Conservation (phyloP, 2,888 invertebrate genomes). For the Leptinotarsa tumamoca region DNA sequence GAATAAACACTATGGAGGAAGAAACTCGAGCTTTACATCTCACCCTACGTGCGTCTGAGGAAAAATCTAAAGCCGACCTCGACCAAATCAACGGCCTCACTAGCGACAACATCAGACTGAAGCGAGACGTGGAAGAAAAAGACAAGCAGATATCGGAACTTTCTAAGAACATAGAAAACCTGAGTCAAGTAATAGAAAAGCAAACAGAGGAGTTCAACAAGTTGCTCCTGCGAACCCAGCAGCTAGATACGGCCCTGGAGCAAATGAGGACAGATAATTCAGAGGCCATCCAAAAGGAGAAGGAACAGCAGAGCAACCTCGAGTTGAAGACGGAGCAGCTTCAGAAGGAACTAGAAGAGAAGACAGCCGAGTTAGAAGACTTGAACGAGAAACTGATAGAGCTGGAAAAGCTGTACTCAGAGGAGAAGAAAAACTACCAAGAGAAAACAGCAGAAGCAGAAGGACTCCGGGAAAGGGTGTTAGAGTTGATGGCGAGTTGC, state of each 20-base stretch:
- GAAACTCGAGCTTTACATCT: constrained; percentile 9
- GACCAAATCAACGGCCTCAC: constrained; percentile 24
- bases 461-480: constrained; percentile 11
- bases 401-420: constrained; percentile 34
- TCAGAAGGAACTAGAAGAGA: constrained; percentile 34
- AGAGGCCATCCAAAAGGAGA: constrained; percentile 44
- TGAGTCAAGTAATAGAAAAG: constrained; percentile 38
- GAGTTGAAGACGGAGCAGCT: constrained; percentile 40
- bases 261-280: constrained; percentile 36
- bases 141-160: constrained; percentile 35
- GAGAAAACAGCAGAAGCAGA: constrained; percentile 20
- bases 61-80: constrained; percentile 9
- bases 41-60: neutral
- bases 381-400: constrained; percentile 29
- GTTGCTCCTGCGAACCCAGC: constrained; percentile 42
- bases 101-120: constrained; percentile 31
- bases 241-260: constrained; percentile 33
- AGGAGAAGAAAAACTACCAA: constrained; percentile 31
- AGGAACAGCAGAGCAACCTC: constrained; percentile 42
- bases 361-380: constrained; percentile 30
- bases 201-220: constrained; percentile 46
- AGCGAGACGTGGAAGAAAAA: constrained; percentile 32
- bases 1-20: constrained; percentile 26
- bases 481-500: constrained; percentile 32
- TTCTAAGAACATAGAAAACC: constrained; percentile 30